Evolutionary conservation across 1,140 invertebrate species (phyloP).

Genomic region (Mamestra configurata): DNA sequence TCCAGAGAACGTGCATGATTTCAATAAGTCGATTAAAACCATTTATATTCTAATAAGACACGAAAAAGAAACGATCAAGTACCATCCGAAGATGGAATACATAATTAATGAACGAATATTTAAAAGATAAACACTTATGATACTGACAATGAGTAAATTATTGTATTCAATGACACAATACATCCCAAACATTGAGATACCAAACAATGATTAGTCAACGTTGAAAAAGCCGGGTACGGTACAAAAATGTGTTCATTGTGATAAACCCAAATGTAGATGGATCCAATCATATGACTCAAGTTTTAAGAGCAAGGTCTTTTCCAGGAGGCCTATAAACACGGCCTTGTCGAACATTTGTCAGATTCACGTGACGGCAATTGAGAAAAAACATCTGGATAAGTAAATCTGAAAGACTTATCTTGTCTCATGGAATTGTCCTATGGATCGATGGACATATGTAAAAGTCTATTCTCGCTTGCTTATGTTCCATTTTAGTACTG

Average conservation of each 20-base stretch:
- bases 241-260: constrained; percentile 19
- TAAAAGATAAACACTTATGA: neutral
- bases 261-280: constrained; percentile 39
- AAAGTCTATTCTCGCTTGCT: neutral
- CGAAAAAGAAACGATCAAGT: constrained; percentile 2
- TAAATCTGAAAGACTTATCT: neutral
- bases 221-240: constrained; percentile 12
- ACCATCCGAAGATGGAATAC: neutral
- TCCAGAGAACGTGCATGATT: constrained; percentile 13
- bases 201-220: constrained; percentile 40
- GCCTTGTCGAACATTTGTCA: constrained; percentile 11
- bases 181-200: neutral
- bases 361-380: neutral
- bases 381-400: neutral
- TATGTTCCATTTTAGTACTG: neutral
- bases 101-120: constrained; percentile 18
- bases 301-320: constrained; percentile 42
- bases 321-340: neutral
- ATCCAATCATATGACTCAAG: constrained; percentile 26
- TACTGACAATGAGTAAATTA: neutral
- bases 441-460: neutral
- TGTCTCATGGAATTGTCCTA: neutral
- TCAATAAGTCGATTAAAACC: neutral
- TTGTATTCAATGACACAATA: neutral
- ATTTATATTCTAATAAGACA: neutral